Percentiles rank a stretch among this genome's conserved stretches.
These are phyloP conservation scores for Hydrolagus colliei DNA, from an alignment of 2,797 vertebrate species.

Conservation along the genomic window DNA sequence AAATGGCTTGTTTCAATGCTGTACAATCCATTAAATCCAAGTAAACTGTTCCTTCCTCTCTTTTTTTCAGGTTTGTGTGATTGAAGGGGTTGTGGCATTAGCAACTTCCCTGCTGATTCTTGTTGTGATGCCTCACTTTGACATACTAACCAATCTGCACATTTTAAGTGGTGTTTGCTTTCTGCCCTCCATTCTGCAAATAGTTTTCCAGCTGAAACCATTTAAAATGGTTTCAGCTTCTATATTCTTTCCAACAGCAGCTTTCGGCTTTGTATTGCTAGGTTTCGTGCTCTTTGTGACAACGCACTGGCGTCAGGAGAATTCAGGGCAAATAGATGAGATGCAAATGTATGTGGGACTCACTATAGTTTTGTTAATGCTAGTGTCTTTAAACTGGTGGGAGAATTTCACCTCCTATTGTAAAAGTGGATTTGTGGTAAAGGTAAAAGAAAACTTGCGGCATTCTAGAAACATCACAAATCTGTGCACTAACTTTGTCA, in stretches of 20 bases:
- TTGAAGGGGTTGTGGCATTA: constrained; percentile 60
- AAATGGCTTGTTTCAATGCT: too few relatives aligned
- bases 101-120: constrained; percentile 60
- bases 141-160: constrained; percentile 65
- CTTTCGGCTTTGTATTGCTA: constrained; percentile 54
- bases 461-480: constrained; percentile 59
- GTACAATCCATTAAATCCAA: not conserved
- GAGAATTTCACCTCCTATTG: constrained; percentile 63
- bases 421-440: constrained; percentile 43
- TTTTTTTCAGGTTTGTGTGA: constrained; percentile 50
- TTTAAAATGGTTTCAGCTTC: not conserved
- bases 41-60: constrained; percentile 39
- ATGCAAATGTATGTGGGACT: constrained; percentile 49
- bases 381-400: constrained; percentile 68
- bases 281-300: constrained; percentile 36
- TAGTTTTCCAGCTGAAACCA: constrained; percentile 44
- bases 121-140: constrained; percentile 67
- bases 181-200: constrained; percentile 56
- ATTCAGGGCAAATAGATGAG: rapidly evolving
- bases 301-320: not conserved
- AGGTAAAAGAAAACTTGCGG: constrained; percentile 50
- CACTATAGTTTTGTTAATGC: constrained; percentile 54
- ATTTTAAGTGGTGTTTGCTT: constrained; percentile 64
- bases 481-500: constrained; percentile 58
- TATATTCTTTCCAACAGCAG: not conserved